Evolutionary conservation across 2,888 invertebrate genomes (phyloP), one percentile per base, ranked within the genome.

Genomic region (Hemistola chrysoprasaria): DNA sequence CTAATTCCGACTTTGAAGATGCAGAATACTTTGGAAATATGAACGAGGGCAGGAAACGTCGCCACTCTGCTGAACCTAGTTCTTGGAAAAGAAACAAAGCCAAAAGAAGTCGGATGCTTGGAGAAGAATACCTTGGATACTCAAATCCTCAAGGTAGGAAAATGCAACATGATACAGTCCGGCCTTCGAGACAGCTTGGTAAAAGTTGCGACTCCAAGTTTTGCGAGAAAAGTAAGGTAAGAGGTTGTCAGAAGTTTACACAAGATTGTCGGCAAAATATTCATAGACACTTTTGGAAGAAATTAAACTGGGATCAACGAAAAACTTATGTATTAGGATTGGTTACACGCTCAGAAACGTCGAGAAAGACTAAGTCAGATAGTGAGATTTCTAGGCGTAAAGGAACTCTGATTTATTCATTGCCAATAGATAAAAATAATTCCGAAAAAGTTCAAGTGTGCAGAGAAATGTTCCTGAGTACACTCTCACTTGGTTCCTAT

Each of bases 111-210:
- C 34, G 53, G 23, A 44, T 54, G 50, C 5, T 9, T 36, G 56
- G 53, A 6, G 35, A 53, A 29, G 48, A 46, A 27, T 56, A 54
- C 39, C 40, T 53, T 30, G 54, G 54, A 34, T 53, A 40, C 22
- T 31, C 40, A 11, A 51, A 42, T 8, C 44, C 45, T 9, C 25
- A n/a, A 22, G 34, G 31, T 6, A 10, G 22, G 9, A 47, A 45
- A 26, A 3, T 47, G n/a, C 3, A 29, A 31, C 50, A 53, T 16
- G 16, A 37, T 27, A 39, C 22, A 11, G 11, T 35, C 16, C 39
- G 50, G 37, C 31, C 40, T 25, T 23, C 37, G 6, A 39, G 34
- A 28, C 22, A 22, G 26, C 2, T 45, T 9, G 42, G 45, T 21
- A 23, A 22, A 25, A n/a, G 11, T 1, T 27, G 27, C 5, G n/a